Conservation (phyloP, 2,113 vertebrate species). For the Delphinapterus leucas region DNA sequence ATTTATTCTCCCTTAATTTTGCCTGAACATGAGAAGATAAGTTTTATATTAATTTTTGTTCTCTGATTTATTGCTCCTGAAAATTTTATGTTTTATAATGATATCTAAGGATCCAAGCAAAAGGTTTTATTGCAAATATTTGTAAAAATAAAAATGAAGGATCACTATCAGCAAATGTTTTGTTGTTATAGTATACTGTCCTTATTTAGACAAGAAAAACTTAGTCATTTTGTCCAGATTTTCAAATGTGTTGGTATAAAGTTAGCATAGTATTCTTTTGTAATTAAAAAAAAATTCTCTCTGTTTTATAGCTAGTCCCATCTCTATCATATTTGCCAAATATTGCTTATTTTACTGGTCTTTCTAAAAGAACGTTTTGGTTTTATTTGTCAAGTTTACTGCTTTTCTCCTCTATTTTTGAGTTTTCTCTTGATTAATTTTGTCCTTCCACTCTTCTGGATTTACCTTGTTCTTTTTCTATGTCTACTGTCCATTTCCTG, state of each 20-base stretch:
- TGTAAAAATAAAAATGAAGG: slow-evolving; percentile 68
- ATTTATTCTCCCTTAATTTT: slow-evolving; percentile 44
- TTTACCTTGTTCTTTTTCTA: neutral
- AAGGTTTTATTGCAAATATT: slow-evolving; percentile 68
- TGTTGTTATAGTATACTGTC: slow-evolving; percentile 70
- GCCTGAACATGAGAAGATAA: slow-evolving; percentile 23
- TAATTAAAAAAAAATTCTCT: neutral
- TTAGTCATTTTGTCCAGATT: neutral
- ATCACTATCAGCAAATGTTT: slow-evolving; percentile 66
- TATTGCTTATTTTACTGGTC: neutral
- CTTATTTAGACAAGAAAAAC: slow-evolving; percentile 58
- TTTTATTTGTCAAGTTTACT: neutral
- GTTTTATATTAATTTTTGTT: slow-evolving; percentile 66
- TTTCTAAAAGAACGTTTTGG: neutral
- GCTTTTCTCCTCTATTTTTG: neutral
- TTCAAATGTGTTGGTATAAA: neutral
- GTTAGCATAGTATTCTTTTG: neutral
- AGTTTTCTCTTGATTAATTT: neutral
- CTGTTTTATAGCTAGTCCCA: neutral
- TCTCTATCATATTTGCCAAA: neutral
- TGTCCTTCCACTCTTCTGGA: neutral
- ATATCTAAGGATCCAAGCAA: slow-evolving; percentile 57
- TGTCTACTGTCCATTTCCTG: neutral
- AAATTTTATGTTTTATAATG: slow-evolving; percentile 71
- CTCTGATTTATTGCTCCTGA: slow-evolving; percentile 61